Conservation (phyloP, 2,888 invertebrate species). For the Neoitamus cyanurus region DNA sequence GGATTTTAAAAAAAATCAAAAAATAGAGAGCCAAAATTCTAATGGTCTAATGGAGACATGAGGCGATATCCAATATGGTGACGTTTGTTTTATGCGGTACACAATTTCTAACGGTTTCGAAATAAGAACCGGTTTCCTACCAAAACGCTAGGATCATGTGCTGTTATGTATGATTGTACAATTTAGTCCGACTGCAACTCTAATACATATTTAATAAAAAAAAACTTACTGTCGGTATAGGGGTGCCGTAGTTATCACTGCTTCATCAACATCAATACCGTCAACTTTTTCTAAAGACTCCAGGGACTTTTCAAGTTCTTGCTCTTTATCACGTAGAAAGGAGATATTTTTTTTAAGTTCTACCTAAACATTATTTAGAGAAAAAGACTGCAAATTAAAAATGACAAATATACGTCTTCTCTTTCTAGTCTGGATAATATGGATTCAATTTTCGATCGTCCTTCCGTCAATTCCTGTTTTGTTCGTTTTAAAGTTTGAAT, state of each 20-base stretch:
- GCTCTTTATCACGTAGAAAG: constrained; percentile 86
- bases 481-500: constrained; percentile 88
- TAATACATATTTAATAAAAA: background rate
- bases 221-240: constrained; percentile 87
- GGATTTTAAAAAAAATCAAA: too few species aligned
- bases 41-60: too few species aligned
- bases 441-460: constrained; percentile 83
- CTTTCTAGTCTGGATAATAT: constrained; percentile 81
- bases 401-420: constrained; percentile 70
- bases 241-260: constrained; percentile 95
- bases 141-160: too few species aligned
- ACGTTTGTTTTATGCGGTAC: too few species aligned
- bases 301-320: constrained; percentile 84
- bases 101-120: too few species aligned
- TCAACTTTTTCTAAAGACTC: constrained; percentile 81
- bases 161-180: too few species aligned
- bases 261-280: constrained; percentile 93
- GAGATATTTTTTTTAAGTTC: constrained; percentile 87
- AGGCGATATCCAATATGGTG: too few species aligned
- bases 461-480: constrained; percentile 86
- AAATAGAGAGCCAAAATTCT: too few species aligned
- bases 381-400: background rate
- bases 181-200: background rate
- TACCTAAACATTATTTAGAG: constrained; percentile 64
- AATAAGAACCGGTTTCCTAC: too few species aligned